These are phyloP conservation scores for Drosophila ohnishii DNA, from an alignment of 1,140 invertebrate genomes.

Conservation along the genomic window DNA sequence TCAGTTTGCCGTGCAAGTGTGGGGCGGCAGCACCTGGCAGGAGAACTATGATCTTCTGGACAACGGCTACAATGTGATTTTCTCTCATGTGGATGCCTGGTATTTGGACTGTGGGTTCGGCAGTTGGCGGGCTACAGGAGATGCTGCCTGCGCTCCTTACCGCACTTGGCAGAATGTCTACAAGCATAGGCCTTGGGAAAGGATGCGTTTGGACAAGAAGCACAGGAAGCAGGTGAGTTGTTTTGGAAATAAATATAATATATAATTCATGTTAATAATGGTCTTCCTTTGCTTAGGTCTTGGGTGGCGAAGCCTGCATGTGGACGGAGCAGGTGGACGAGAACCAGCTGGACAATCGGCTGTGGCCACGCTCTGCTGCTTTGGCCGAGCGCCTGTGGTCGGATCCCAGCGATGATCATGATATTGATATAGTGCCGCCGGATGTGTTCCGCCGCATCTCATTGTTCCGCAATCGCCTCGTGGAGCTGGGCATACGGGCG, in stretches of 20 bases:
- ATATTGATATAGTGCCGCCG: conserved; percentile 72
- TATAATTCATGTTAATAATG: background rate
- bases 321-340: conserved; percentile 88
- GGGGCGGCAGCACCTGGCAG: conserved; percentile 90
- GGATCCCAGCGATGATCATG: conserved; percentile 78
- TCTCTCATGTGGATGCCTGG: conserved; percentile 93
- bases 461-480: conserved; percentile 84
- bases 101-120: conserved; percentile 93
- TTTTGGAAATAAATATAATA: background rate
- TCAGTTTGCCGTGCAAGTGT: conserved; percentile 87
- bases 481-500: conserved; percentile 85
- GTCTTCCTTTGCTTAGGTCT: conserved; percentile 69
- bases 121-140: conserved; percentile 87
- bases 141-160: conserved; percentile 91
- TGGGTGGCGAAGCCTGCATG: conserved; percentile 88
- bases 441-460: conserved; percentile 81
- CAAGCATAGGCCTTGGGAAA: conserved; percentile 89
- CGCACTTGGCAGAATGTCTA: conserved; percentile 93
- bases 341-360: conserved; percentile 85
- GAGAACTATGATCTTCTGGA: conserved; percentile 89
- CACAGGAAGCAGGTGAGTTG: conserved; percentile 69
- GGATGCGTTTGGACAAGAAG: conserved; percentile 76
- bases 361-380: conserved; percentile 89
- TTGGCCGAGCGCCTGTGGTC: conserved; percentile 86
- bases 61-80: conserved; percentile 89